Conservation (phyloP, 2,888 invertebrate species). For the Uloborus plumipes region DNA sequence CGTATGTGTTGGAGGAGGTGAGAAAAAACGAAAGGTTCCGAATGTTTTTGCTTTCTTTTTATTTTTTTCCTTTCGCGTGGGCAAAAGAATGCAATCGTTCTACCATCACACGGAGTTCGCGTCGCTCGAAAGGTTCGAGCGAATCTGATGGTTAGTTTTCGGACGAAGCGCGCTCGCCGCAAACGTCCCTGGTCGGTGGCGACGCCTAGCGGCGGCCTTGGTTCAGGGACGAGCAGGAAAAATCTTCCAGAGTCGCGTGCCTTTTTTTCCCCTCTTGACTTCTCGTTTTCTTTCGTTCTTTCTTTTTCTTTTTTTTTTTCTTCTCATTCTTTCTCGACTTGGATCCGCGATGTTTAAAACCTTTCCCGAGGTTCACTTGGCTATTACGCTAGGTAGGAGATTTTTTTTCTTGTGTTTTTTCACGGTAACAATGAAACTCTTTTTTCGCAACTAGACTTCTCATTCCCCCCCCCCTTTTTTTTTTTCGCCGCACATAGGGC, state of each 20-base stretch:
- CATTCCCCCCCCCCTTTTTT: too few species aligned
- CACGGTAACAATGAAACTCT: too few species aligned
- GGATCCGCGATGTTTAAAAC: constrained; percentile 10
- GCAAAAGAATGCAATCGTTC: constrained; percentile 21
- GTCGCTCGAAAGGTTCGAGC: constrained; percentile 38
- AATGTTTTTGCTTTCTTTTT: too few species aligned
- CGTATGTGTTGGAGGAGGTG: too few species aligned
- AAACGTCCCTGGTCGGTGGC: constrained; percentile 32
- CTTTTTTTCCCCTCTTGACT: constrained; percentile 31
- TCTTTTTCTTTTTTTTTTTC: constrained; percentile 13
- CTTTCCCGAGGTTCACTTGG: background rate
- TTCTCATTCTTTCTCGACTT: background rate
- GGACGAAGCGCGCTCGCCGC: constrained; percentile 52
- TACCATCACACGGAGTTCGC: constrained; percentile 37
- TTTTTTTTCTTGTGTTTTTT: background rate
- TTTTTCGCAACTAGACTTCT: too few species aligned
- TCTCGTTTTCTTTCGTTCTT: constrained; percentile 27
- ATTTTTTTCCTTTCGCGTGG: too few species aligned
- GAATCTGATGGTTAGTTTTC: constrained; percentile 49
- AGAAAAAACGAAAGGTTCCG: too few species aligned
- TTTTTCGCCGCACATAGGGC: too few species aligned
- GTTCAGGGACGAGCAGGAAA: constrained; percentile 47
- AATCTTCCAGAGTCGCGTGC: constrained; percentile 36
- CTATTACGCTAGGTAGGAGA: too few species aligned
- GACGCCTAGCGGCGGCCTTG: constrained; percentile 57